Conservation (phyloP, 2,888 invertebrate genomes). For the Agriopis marginaria region DNA sequence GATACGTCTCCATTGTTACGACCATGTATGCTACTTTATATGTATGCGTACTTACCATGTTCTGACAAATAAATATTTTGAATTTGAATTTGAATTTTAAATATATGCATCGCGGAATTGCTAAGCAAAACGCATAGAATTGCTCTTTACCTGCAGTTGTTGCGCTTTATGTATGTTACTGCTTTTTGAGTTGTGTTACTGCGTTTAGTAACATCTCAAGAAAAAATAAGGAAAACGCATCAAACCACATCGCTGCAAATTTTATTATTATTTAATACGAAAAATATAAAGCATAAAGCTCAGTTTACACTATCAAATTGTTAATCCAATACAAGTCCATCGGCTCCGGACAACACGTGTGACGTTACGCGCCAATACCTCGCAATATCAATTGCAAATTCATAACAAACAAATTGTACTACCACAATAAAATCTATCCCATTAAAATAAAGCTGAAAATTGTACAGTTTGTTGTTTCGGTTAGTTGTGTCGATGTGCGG, state of each 20-base stretch:
- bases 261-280: neutral
- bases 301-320: conserved; percentile 13
- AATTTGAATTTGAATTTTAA: conserved; percentile 45
- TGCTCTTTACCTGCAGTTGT: conserved; percentile 39
- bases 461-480: neutral
- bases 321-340: conserved; percentile 30
- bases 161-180: neutral
- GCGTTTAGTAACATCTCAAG: neutral
- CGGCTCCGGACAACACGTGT: conserved; percentile 57
- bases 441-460: conserved; percentile 37
- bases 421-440: neutral
- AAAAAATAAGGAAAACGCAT: no score
- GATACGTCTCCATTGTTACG: no score
- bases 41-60: no score
- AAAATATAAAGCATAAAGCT: neutral
- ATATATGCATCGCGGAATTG: conserved; percentile 52
- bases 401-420: conserved; percentile 42
- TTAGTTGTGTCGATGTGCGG: conserved; percentile 35
- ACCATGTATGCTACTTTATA: no score
- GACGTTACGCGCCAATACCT: conserved; percentile 62
- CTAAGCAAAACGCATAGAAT: conserved; percentile 71
- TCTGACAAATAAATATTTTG: no score
- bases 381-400: conserved; percentile 58
- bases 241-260: neutral
- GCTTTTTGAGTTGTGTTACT: neutral